Base-by-base conservation (phyloP, 2,888 invertebrate genomes). In the Anthophora plumipes region DNA sequence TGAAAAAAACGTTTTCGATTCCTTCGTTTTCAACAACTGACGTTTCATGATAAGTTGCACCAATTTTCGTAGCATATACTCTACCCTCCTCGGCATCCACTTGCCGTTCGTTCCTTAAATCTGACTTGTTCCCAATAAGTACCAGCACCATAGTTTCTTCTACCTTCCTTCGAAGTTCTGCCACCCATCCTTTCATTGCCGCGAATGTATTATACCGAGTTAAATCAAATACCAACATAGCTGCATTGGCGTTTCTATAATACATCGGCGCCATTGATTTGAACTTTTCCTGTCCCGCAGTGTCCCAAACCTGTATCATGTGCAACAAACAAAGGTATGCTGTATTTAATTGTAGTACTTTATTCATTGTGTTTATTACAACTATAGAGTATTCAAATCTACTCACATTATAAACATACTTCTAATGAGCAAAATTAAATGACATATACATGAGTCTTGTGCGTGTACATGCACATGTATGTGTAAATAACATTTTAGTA, bases 221-320 rank as follows among this genome's bases (percentile, higher is more conserved):
- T 81, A 98, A 95, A 92, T 98, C 98, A 91, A 97, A 98, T 0
- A 98, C 96, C 63, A 98, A 94, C 64, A 98, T 94, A 0, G 98
- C 98, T 0, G 97, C 98, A 92, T 98, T 98, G 0, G 98, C 97
- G 91, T 98, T 98, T 68, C 98, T 94, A 92, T 98, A 98, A 92
- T 98, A 98, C 97, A 98, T 98, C 9, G 98, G 98, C 0, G 98
- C 98, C 96, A 98, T 98, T 0, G 98, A 96, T 78, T 97, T 95
- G 92, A 98, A 98, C 66, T 97, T 93, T 93, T 98, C 98, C 91
- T 98, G 97, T 0, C 98, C 98, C 0, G 98, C 97, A 0, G 98
- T 98, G 93, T 98, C 98, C 98, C 98, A 98, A 5, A 98, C 96
- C 96, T 97, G 93, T 7, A 94, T 89, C 80, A 91, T 31, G 92